Base-by-base conservation (phyloP, 2,797 vertebrate genomes). In the Antennarius maculatus region DNA sequence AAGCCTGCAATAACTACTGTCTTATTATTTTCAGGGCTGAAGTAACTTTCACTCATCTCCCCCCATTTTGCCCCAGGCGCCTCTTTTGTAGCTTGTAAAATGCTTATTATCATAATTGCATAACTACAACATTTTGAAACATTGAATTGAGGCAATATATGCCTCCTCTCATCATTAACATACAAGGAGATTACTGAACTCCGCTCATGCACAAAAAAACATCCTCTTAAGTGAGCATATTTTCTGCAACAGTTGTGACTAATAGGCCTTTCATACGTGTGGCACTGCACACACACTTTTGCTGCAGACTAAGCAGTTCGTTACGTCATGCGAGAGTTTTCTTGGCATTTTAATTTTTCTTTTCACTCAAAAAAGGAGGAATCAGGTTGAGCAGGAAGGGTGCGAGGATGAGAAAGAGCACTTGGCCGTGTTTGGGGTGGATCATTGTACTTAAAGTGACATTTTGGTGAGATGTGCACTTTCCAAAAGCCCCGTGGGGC, bases 391-490 rank as follows among this genome's bases (percentile, higher is more conserved):
- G 41, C 42, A 50, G 28, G 45, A 71, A 37, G 37, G 54, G 46
- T 60, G 37, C 7, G 29, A 52, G 34, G 61, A 67, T 29, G 65
- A 65, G 70, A 60, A 48, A 49, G 75, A 80, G 42, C 16, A 69
- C 66, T 81, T 66, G 76, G 58, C 71, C 80, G 72, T 66, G 66
- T 88, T 85, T 78, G 83, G 51, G 69, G 76, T 66, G 69, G 56
- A 71, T 79, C 52, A 28, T 62, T 71, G 79, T 63, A 81, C 77
- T 74, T 62, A 85, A 84, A 84, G 78, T 91, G 91, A 91, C 89
- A 91, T 90, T 91, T 88, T 77, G 80, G 86, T 77, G 74, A 75
- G 87, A 89, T 89, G 85, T 88, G 91, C 88, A 87, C 85, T 91
- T 91, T 90, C 80, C 78, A 77, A 79, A 88, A 74, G 66, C 86